A percentile compares a stretch with the other conserved stretches of the same genome.
phyloP scores from a whole-genome alignment of 2,113 vertebrate species.

The Lichenostomus cassidix region DNA sequence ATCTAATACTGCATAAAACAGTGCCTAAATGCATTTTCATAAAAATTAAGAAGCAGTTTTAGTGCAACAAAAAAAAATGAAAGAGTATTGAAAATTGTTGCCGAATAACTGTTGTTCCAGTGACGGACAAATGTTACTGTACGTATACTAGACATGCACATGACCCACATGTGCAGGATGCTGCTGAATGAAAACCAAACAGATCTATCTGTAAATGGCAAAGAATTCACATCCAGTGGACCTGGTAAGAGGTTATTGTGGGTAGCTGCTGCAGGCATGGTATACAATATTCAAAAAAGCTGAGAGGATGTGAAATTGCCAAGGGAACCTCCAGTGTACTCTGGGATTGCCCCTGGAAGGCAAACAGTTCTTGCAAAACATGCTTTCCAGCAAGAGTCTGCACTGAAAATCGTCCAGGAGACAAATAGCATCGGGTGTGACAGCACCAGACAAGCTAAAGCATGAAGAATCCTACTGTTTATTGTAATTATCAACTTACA shows the following conservation, averaged over 20 bases:
- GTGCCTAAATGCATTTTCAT: not conserved
- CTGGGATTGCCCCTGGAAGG: not conserved
- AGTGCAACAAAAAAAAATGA: not conserved
- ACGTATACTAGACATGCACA: not conserved
- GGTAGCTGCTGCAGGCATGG: not conserved
- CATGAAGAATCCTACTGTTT: not conserved
- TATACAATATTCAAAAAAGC: not conserved
- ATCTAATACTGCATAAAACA: not conserved
- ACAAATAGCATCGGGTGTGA: not conserved
- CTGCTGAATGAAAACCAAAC: not conserved
- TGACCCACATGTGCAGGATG: not conserved
- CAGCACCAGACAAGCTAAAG: not conserved
- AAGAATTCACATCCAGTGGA: not conserved
- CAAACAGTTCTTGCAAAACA: not conserved
- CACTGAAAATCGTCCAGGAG: not conserved
- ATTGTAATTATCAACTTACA: not conserved
- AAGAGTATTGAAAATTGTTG: not conserved
- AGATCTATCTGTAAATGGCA: not conserved
- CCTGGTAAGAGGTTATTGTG: not conserved
- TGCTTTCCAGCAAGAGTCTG: not conserved
- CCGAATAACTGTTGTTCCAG: not conserved
- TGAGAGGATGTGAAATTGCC: not conserved
- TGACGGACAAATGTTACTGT: rapidly evolving
- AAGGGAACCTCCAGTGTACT: not conserved
- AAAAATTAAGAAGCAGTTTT: not conserved